Evolutionary conservation across 2,113 vertebrate genomes (phyloP).

Genomic region (Heterotis niloticus): DNA sequence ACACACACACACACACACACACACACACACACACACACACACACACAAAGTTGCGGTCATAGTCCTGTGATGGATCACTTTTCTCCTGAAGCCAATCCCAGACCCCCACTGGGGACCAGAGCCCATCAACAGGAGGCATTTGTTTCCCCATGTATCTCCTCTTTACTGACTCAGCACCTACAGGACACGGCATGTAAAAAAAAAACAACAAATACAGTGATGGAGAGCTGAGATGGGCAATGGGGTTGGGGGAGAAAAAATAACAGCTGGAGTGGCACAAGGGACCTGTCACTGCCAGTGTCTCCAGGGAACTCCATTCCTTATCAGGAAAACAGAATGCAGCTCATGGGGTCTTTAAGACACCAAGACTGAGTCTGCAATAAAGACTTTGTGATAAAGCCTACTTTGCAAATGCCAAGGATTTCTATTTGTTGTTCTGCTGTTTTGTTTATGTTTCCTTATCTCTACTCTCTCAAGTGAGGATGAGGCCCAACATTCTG

Average conservation of each 20-base stretch:
- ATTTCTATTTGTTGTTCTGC: not conserved
- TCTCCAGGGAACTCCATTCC: constrained; percentile 11
- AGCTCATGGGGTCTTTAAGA: not conserved
- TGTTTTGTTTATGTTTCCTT: constrained; percentile 6
- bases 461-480: not conserved
- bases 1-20: constrained; percentile 20
- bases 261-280: constrained; percentile 30
- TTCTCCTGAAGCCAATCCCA: not conserved
- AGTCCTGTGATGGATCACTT: constrained; percentile 18
- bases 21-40: constrained; percentile 19
- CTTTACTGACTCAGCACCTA: constrained; percentile 26
- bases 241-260: constrained; percentile 24
- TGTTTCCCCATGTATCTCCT: constrained; percentile 1
- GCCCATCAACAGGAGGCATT: not conserved
- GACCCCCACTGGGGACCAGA: not conserved
- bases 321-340: not conserved
- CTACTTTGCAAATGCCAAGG: constrained; percentile 7
- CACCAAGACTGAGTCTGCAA: not conserved
- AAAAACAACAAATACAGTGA: constrained; percentile 23
- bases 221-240: constrained; percentile 19
- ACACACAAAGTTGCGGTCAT: constrained; percentile 7
- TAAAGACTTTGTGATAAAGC: not conserved
- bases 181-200: not conserved
- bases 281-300: constrained; percentile 31
- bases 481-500: not conserved